Conservation (phyloP, 2,888 invertebrate species). For the Cerastoderma edule region DNA sequence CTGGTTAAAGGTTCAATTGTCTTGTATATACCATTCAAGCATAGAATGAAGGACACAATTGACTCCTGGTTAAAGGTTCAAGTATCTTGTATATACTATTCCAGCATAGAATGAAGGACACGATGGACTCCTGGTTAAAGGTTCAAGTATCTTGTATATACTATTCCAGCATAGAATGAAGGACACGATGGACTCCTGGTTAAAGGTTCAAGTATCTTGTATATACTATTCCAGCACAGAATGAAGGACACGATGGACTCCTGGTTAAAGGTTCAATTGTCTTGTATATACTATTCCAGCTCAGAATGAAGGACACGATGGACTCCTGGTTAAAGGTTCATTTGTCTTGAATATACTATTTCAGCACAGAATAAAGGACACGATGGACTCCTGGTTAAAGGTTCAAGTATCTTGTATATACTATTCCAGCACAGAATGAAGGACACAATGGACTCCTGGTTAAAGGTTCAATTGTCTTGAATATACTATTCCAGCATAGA, state of each 20-base stretch:
- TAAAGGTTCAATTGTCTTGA: conserved; percentile 73
- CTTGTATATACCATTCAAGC: conserved; percentile 64
- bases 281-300: conserved; percentile 64
- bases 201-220: conserved; percentile 83
- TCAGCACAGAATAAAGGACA: too few species aligned
- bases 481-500: background rate
- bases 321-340: conserved; percentile 83
- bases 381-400: background rate
- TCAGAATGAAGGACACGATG: conserved; percentile 81
- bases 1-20: background rate
- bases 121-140: background rate
- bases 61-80: conserved; percentile 83
- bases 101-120: too few species aligned
- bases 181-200: conserved; percentile 82
- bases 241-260: background rate
- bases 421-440: conserved; percentile 80
- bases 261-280: background rate
- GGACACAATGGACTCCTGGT: conserved; percentile 82
- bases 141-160: background rate
- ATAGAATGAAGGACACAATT: conserved; percentile 81
- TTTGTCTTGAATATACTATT: conserved; percentile 83
- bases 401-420: background rate
- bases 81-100: conserved; percentile 83
- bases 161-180: conserved; percentile 80
- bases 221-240: too few species aligned